Evolutionary conservation across 2,113 vertebrate genomes (phyloP).

Genomic region (Pagrus major): DNA sequence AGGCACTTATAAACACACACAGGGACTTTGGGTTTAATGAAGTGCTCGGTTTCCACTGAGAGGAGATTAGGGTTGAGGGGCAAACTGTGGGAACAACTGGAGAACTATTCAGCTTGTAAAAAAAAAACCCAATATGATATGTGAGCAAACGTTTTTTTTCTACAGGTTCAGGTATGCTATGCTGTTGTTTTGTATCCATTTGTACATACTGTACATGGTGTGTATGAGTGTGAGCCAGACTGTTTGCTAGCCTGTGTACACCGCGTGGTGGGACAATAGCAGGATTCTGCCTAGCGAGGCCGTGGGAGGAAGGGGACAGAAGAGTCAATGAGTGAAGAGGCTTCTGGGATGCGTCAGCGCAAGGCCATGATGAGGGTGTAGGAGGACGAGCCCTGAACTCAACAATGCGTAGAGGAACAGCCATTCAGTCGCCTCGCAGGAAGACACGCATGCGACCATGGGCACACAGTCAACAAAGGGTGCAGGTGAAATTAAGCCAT

Average conservation of each 20-base stretch:
- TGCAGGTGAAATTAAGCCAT: slow-evolving; percentile 67
- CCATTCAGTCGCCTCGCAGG: slow-evolving; percentile 62
- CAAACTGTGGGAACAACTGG: slow-evolving; percentile 60
- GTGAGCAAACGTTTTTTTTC: neutral
- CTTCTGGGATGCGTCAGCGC: slow-evolving; percentile 81
- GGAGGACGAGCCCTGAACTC: slow-evolving; percentile 72
- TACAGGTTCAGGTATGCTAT: slow-evolving; percentile 31
- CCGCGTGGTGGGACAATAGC: slow-evolving; percentile 77
- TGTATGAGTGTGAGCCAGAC: slow-evolving; percentile 39
- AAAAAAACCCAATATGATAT: neutral
- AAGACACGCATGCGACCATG: slow-evolving; percentile 43
- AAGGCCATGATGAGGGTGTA: slow-evolving; percentile 79
- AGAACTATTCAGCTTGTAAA: slow-evolving; percentile 39
- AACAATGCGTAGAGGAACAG: slow-evolving; percentile 72
- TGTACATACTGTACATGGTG: slow-evolving; percentile 25
- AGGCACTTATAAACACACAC: slow-evolving; percentile 59
- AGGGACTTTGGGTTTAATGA: slow-evolving; percentile 57
- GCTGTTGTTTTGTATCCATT: slow-evolving; percentile 15
- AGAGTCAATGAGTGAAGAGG: slow-evolving; percentile 86
- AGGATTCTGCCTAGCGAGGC: slow-evolving; percentile 75
- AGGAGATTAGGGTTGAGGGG: slow-evolving; percentile 52
- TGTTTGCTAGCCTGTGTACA: slow-evolving; percentile 69
- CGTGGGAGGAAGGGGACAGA: slow-evolving; percentile 84
- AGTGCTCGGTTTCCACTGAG: slow-evolving; percentile 52
- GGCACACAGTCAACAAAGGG: slow-evolving; percentile 64